A percentile compares a stretch with the other conserved stretches of the same genome.
Conservation (phyloP, 2,888 invertebrate genomes). For the Dasypogon diadema region DNA sequence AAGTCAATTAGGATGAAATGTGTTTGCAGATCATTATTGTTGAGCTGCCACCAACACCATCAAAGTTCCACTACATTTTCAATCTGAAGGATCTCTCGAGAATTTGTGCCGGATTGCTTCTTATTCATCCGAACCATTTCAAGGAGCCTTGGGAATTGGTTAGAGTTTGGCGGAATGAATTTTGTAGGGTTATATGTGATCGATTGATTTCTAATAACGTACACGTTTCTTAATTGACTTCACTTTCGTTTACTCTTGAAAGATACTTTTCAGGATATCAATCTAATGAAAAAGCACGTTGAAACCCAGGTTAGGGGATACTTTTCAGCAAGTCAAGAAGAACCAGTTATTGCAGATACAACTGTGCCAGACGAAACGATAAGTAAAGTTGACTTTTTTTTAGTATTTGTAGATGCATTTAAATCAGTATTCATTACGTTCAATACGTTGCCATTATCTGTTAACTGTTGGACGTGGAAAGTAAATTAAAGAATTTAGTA, state of each 20-base stretch:
- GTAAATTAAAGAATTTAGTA: no score
- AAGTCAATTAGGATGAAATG: neutral
- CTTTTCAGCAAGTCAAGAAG: slow-evolving; percentile 51
- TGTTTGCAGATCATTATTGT: slow-evolving; percentile 74
- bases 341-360: neutral
- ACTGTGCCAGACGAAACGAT: neutral
- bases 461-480: no score
- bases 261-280: slow-evolving; percentile 72
- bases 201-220: slow-evolving; percentile 79
- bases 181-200: slow-evolving; percentile 88
- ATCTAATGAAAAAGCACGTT: slow-evolving; percentile 74
- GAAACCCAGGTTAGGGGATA: slow-evolving; percentile 73
- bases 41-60: slow-evolving; percentile 90
- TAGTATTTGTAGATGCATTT: neutral
- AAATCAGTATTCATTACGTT: no score
- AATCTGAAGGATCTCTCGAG: slow-evolving; percentile 91
- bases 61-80: slow-evolving; percentile 95
- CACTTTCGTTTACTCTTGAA: neutral
- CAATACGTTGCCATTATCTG: no score
- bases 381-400: neutral
- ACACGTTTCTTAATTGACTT: slow-evolving; percentile 56
- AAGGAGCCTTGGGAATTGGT: slow-evolving; percentile 78
- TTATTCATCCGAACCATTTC: slow-evolving; percentile 80
- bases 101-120: slow-evolving; percentile 83
- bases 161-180: slow-evolving; percentile 93